phyloP scores from a whole-genome alignment of 1,140 invertebrate species.

The Trichonephila clavata region DNA sequence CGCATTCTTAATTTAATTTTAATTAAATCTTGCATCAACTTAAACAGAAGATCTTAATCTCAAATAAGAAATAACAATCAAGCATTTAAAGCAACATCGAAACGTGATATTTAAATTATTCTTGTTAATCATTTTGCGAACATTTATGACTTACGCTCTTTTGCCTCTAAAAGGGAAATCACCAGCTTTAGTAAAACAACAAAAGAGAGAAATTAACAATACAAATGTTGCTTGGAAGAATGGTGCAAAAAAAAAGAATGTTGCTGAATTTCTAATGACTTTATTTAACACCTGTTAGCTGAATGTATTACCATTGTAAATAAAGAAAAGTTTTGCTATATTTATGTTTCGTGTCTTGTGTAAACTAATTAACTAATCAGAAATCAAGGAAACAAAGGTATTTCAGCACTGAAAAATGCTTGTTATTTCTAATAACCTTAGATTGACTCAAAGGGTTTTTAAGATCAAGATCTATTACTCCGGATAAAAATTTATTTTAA shows the following conservation, averaged over 20 bases:
- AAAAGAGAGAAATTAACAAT: slow-evolving; percentile 52
- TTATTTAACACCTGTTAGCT: slow-evolving; percentile 54
- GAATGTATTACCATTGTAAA: slow-evolving; percentile 21
- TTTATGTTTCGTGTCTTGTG: slow-evolving; percentile 11
- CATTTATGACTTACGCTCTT: background rate
- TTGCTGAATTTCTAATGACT: slow-evolving; percentile 33
- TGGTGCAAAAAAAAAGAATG: slow-evolving; percentile 8
- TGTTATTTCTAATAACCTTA: slow-evolving; percentile 19
- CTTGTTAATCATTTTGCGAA: background rate
- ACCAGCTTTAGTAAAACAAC: slow-evolving; percentile 44
- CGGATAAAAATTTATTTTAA: slow-evolving; percentile 5
- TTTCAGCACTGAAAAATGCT: background rate
- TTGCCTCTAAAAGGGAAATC: background rate
- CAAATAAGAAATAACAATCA: background rate
- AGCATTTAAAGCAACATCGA: background rate
- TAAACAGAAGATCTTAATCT: background rate
- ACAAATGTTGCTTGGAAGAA: slow-evolving; percentile 1
- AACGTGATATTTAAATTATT: background rate
- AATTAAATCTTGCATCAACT: background rate
- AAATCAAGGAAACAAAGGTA: slow-evolving; percentile 20
- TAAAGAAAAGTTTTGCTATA: slow-evolving; percentile 28
- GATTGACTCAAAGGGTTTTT: slow-evolving; percentile 9
- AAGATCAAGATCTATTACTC: background rate
- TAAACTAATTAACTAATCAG: slow-evolving; percentile 60
- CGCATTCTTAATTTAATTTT: background rate